Evolutionary conservation across 1,140 invertebrate genomes (phyloP), one percentile per base, ranked within the genome.

Genomic region (Piezodorus guildinii): DNA sequence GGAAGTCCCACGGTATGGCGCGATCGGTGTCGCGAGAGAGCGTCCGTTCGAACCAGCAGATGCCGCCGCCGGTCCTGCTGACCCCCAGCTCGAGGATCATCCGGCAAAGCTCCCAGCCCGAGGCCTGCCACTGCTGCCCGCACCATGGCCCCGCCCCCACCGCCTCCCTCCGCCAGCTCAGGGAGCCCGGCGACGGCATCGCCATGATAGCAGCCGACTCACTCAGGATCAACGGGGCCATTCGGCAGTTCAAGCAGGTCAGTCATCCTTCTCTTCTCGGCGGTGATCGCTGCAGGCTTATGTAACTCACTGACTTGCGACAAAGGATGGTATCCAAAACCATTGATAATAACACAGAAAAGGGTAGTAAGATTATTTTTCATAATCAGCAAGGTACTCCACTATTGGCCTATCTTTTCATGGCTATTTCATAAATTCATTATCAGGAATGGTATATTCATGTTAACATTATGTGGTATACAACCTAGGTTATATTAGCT

Each of bases 131-230:
- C 52, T 75, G 77, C 51, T 74, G 74, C 27, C 81, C 80, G 63
- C 79, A 83, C 19, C 80, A 83, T 66, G 81, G 84, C 63, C 66
- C 69, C 10, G 67, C 67, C 9, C 74, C 75, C 30, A 73, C 70
- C 62, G 84, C 86, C 70, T 93, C 90, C 2, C 76, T 92, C 71
- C 84, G 90, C 70, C 88, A 92, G 72, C 78, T 93, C 21, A 79
- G 88, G 58, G 88, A 90, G 77, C 84, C 85, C 21, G 82, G 83
- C 43, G 89, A 93, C 72, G 90, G 90, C 60, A 92, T 94, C 64
- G 91, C 91, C n/a, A 91, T 91, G 71, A 97, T 98, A 71, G 94
- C 94, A 2, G 92, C 92, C n/a, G 94, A 96, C 77, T 96, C 93
- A 39, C 81, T 97, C 69, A 81, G 94, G 67, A 92, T 97, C 76